These are phyloP conservation scores for Enteromius radiatus DNA, from an alignment of 2,797 vertebrate species.

Conservation along the genomic window DNA sequence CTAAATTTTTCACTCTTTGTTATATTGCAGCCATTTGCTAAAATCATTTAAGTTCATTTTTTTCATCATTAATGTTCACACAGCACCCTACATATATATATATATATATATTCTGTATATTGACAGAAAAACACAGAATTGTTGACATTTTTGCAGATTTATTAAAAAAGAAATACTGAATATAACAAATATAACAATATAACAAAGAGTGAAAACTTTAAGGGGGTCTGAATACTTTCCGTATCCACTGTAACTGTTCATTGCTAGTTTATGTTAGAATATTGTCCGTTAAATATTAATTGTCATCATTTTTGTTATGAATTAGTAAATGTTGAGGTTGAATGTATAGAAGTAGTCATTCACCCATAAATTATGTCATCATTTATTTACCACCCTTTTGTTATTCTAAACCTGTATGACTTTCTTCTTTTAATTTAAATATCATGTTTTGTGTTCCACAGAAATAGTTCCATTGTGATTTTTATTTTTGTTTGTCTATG, in stretches of 20 bases:
- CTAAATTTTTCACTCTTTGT: too few relatives aligned
- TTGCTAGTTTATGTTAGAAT: neutral
- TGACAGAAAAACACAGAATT: too few relatives aligned
- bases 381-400: neutral
- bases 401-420: neutral
- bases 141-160: too few relatives aligned
- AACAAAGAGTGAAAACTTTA: too few relatives aligned
- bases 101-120: too few relatives aligned
- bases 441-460: neutral
- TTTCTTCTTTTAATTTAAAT: neutral
- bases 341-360: neutral
- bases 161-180: too few relatives aligned
- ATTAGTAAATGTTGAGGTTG: neutral
- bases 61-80: too few relatives aligned
- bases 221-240: too few relatives aligned
- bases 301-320: neutral
- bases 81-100: too few relatives aligned
- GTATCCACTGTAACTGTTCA: neutral
- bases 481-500: neutral
- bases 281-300: neutral
- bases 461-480: neutral
- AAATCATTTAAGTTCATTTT: too few relatives aligned
- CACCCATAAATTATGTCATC: neutral
- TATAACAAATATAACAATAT: too few relatives aligned
- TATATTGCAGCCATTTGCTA: too few relatives aligned